Conservation (phyloP, 1,140 invertebrate genomes). For the Pararge aegeria region DNA sequence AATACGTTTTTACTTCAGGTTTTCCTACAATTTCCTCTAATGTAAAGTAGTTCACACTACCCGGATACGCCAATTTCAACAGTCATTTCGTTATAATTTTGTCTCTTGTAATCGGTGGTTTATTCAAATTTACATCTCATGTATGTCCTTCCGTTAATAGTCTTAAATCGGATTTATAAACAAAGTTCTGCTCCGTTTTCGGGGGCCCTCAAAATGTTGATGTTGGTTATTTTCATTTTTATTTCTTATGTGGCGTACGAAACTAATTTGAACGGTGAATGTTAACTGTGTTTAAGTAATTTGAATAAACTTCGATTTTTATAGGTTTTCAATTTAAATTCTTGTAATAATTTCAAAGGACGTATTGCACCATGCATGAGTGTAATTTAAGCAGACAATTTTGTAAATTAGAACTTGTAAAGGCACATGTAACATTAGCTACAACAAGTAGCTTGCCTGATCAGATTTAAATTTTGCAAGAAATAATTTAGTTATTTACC, state of each 20-base stretch:
- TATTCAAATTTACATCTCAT: conserved; percentile 1
- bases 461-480: background rate
- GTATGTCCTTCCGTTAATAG: background rate
- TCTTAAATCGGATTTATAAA: background rate
- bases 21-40: background rate
- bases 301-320: background rate
- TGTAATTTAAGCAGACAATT: background rate
- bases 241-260: too few relatives aligned
- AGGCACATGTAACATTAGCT: background rate
- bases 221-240: background rate
- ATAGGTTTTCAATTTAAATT: background rate
- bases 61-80: background rate
- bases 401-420: conserved; percentile 1
- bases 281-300: background rate
- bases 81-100: background rate
- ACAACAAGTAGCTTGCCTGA: background rate
- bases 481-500: background rate
- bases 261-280: background rate
- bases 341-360: background rate
- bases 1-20: background rate
- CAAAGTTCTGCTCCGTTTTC: background rate
- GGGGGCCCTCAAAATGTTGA: background rate
- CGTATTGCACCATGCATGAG: background rate
- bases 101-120: background rate
- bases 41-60: background rate